Percentiles rank a stretch among this genome's conserved stretches.
Evolutionary conservation across 2,797 vertebrate genomes (phyloP).

Genomic region (Petrocephalus sullivani): DNA sequence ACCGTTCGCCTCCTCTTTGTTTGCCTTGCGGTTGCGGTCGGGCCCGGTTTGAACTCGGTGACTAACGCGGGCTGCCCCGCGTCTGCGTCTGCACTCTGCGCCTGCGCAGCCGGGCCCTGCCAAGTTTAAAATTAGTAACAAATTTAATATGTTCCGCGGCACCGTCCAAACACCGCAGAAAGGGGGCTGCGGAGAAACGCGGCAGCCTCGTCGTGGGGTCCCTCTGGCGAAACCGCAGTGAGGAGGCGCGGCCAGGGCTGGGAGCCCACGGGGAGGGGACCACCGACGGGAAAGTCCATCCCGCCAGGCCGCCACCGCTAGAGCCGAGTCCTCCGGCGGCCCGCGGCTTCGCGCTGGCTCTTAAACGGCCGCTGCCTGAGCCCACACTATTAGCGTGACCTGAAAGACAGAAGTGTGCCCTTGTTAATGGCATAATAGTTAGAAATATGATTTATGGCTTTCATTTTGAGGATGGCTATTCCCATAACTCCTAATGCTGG

Average conservation of each 20-base stretch:
- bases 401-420: constrained; percentile 69
- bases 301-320: constrained; percentile 31
- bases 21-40: constrained; percentile 78
- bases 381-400: constrained; percentile 63
- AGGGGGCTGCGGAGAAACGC: constrained; percentile 66
- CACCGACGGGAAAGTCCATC: constrained; percentile 47
- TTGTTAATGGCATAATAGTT: constrained; percentile 67
- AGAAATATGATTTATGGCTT: constrained; percentile 67
- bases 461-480: constrained; percentile 68
- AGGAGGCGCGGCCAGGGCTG: constrained; percentile 60
- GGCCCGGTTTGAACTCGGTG: constrained; percentile 63
- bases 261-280: constrained; percentile 53
- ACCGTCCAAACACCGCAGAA: constrained; percentile 68
- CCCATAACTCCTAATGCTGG: constrained; percentile 65
- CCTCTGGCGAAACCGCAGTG: constrained; percentile 71
- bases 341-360: constrained; percentile 32
- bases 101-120: constrained; percentile 63
- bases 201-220: constrained; percentile 72
- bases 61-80: constrained; percentile 57
- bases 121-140: constrained; percentile 91
- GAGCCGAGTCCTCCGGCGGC: constrained; percentile 28
- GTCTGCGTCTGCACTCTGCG: constrained; percentile 46
- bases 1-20: constrained; percentile 73
- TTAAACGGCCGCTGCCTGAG: constrained; percentile 54
- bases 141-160: constrained; percentile 78